Evolutionary conservation across 2,797 vertebrate species (phyloP).

Genomic region (Centropyge bicolor): DNA sequence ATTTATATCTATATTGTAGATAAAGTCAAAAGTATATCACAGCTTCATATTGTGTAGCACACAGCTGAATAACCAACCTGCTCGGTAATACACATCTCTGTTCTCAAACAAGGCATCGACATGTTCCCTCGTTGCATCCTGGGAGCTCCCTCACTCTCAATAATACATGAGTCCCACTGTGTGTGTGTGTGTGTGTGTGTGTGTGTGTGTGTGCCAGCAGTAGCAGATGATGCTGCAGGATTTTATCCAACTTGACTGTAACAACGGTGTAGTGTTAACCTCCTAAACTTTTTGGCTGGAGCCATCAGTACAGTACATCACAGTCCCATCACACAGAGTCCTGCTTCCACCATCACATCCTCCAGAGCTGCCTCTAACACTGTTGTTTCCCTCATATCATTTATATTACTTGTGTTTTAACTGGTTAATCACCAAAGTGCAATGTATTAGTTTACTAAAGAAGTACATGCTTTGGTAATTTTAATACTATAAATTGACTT

Average conservation of each 20-base stretch:
- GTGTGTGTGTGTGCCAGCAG: slow-evolving; percentile 11
- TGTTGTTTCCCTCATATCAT: background rate
- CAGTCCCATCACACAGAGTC: background rate
- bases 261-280: slow-evolving; percentile 7
- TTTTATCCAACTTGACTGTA: slow-evolving; percentile 18
- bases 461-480: background rate
- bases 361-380: background rate
- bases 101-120: slow-evolving; percentile 14
- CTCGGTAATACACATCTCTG: slow-evolving; percentile 18
- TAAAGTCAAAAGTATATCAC: background rate
- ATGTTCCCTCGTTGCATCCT: slow-evolving; percentile 18
- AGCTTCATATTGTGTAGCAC: slow-evolving; percentile 34
- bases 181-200: slow-evolving; percentile 15
- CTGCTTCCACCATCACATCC: background rate
- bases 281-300: slow-evolving; percentile 9
- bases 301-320: background rate
- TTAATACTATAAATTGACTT: background rate
- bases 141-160: slow-evolving; percentile 47
- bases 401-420: background rate
- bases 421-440: background rate
- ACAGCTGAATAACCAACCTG: slow-evolving; percentile 35
- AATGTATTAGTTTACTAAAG: background rate
- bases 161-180: slow-evolving; percentile 50
- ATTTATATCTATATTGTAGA: background rate
- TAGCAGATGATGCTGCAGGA: slow-evolving; percentile 34